Evolutionary conservation across 2,888 invertebrate genomes (phyloP).

Genomic region (Tetramorium bicarinatum): DNA sequence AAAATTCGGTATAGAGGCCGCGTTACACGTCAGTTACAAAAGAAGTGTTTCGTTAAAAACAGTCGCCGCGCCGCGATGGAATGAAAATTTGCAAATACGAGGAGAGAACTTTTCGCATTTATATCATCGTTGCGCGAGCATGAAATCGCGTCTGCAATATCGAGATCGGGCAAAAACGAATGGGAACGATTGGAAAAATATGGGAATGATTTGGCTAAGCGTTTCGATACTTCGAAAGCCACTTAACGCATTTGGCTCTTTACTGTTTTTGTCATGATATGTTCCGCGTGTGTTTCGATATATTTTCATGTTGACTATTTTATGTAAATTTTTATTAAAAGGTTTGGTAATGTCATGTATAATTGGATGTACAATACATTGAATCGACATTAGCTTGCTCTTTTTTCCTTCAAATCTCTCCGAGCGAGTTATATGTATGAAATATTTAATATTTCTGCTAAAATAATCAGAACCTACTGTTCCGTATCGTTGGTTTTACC

Average conservation of each 20-base stretch:
- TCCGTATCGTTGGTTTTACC: slow-evolving; percentile 2
- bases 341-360: not conserved
- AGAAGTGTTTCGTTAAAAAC: slow-evolving; percentile 27
- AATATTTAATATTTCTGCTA: slow-evolving; percentile 42
- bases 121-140: slow-evolving; percentile 6
- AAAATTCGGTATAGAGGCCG: slow-evolving; percentile 12
- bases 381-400: not conserved
- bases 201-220: slow-evolving; percentile 51
- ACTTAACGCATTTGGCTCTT: slow-evolving; percentile 42
- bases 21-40: not conserved
- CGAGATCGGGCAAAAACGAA: slow-evolving; percentile 27
- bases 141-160: slow-evolving; percentile 38
- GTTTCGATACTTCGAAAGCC: slow-evolving; percentile 43
- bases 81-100: slow-evolving; percentile 11
- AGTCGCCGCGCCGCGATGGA: not conserved
- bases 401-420: not conserved
- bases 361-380: not conserved
- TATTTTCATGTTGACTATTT: slow-evolving; percentile 28
- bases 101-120: slow-evolving; percentile 24
- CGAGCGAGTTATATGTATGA: not conserved
- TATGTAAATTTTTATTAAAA: slow-evolving; percentile 23
- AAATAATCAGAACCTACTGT: slow-evolving; percentile 24
- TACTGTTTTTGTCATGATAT: slow-evolving; percentile 22
- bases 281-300: not conserved
- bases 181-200: slow-evolving; percentile 50